Percentiles rank a stretch among this genome's conserved stretches.
These are phyloP conservation scores for Anagyrus pseudococci DNA, from an alignment of 2,888 invertebrate genomes.

Conservation along the genomic window DNA sequence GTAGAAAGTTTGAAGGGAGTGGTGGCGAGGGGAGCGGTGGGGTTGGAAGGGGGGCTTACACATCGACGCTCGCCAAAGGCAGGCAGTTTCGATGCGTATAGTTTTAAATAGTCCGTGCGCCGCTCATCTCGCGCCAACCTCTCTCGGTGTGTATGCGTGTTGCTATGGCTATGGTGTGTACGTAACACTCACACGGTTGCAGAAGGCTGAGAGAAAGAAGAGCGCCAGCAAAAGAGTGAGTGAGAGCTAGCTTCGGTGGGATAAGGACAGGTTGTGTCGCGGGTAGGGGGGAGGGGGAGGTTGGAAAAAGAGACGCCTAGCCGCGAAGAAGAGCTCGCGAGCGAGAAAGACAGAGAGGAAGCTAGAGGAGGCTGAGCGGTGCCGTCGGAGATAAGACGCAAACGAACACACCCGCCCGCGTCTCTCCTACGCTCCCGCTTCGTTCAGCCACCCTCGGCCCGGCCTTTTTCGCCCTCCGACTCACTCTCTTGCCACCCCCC, in stretches of 20 bases:
- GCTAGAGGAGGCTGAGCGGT: conserved; percentile 39
- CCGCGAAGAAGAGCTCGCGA: too few species aligned
- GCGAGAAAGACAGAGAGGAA: conserved; percentile 34
- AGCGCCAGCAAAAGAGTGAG: conserved; percentile 16
- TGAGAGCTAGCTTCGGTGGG: conserved; percentile 3
- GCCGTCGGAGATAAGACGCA: conserved; percentile 62
- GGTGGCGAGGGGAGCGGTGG: too few species aligned
- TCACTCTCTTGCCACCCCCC: too few species aligned
- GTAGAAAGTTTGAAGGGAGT: conserved; percentile 20
- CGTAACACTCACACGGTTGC: conserved; percentile 5
- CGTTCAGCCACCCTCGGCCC: conserved; percentile 20
- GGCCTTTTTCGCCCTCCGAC: conserved; percentile 36
- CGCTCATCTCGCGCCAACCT: neutral
- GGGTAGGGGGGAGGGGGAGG: conserved; percentile 7
- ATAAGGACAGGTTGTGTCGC: conserved; percentile 31
- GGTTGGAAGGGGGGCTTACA: too few species aligned
- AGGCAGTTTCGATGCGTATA: conserved; percentile 48
- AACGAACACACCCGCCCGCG: conserved; percentile 55
- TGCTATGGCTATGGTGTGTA: too few species aligned
- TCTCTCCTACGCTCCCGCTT: conserved; percentile 26
- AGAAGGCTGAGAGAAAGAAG: too few species aligned
- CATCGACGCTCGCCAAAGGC: neutral
- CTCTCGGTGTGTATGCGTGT: too few species aligned
- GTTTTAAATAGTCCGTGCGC: conserved; percentile 60
- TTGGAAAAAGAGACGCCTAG: neutral